Conservation (phyloP, 2,888 invertebrate genomes). For the Yponomeuta sedellus region DNA sequence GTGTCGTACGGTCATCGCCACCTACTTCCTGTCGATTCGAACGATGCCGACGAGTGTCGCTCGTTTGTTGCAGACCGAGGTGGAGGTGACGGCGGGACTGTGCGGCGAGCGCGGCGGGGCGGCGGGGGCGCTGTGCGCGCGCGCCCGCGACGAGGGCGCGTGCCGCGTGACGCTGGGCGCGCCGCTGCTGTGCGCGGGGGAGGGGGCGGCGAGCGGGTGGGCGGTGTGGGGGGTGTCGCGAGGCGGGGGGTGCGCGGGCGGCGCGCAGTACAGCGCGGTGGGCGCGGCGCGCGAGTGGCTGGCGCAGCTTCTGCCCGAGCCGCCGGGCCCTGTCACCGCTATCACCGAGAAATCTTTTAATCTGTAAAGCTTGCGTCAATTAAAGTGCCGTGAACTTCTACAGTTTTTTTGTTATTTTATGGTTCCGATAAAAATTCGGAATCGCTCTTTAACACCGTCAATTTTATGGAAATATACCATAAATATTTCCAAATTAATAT, state of each 20-base stretch:
- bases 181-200: slow-evolving; percentile 3
- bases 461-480: too few relatives aligned
- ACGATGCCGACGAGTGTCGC: neutral
- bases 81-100: neutral
- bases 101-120: slow-evolving; percentile 3
- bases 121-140: slow-evolving; percentile 7
- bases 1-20: neutral
- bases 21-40: neutral
- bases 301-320: neutral
- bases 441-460: too few relatives aligned
- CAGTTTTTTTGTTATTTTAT: too few relatives aligned
- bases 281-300: neutral
- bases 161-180: slow-evolving; percentile 1
- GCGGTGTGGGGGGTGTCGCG: slow-evolving; percentile 11
- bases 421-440: too few relatives aligned
- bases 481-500: too few relatives aligned
- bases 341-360: neutral
- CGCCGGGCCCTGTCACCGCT: neutral
- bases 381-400: too few relatives aligned
- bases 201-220: neutral
- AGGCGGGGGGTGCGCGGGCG: slow-evolving; percentile 1
- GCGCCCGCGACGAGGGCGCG: neutral
- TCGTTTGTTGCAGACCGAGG: slow-evolving; percentile 2
- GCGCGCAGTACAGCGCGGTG: neutral
- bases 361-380: too few relatives aligned